Conservation (phyloP, 2,888 invertebrate genomes). For the Calameuta idolon region DNA sequence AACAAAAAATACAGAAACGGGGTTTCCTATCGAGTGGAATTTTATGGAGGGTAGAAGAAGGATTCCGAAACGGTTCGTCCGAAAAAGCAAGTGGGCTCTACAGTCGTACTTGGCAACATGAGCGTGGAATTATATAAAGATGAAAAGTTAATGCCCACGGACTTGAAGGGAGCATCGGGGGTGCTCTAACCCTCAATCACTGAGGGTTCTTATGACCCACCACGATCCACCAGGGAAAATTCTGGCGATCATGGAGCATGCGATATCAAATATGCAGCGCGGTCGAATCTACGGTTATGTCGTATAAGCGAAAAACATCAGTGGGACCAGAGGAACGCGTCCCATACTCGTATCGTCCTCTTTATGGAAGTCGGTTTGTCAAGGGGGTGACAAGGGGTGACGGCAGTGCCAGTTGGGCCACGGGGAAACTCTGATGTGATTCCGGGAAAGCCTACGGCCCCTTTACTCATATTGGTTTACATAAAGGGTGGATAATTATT, state of each 20-base stretch:
- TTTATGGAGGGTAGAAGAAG: neutral
- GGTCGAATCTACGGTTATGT: constrained; percentile 66
- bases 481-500: constrained; percentile 9
- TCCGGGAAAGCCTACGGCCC: constrained; percentile 7
- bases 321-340: constrained; percentile 24
- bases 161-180: constrained; percentile 44
- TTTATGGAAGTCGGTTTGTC: constrained; percentile 60
- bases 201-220: constrained; percentile 64
- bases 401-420: constrained; percentile 5
- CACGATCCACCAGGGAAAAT: constrained; percentile 65
- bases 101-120: constrained; percentile 20
- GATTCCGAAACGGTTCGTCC: neutral
- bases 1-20: neutral
- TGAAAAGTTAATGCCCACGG: constrained; percentile 63
- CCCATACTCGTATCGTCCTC: constrained; percentile 29
- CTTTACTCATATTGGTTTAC: constrained; percentile 1
- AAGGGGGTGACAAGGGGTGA: constrained; percentile 40
- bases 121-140: constrained; percentile 62
- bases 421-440: constrained; percentile 18
- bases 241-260: constrained; percentile 63
- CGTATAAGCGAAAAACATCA: constrained; percentile 31
- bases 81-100: neutral
- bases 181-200: constrained; percentile 66
- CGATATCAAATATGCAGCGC: constrained; percentile 64
- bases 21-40: neutral